Base-by-base conservation (phyloP, 1,140 invertebrate genomes). In the Agrypnia vestita region DNA sequence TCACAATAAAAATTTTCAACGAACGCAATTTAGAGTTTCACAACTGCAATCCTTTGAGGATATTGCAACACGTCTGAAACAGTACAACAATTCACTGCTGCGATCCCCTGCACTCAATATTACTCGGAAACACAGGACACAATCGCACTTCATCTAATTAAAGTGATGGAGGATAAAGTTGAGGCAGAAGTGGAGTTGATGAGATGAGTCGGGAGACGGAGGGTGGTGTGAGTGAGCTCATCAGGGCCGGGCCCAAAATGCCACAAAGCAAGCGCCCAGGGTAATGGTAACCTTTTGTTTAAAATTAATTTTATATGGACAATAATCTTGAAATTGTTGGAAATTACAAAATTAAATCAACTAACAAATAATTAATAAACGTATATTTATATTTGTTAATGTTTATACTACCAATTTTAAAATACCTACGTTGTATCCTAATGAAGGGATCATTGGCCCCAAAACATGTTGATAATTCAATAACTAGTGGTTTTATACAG, bases 121-220 rank as follows among this genome's bases (percentile, higher is more conserved):
- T 59, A 6, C 35, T 64, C 61, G 9, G 25, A 25, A 55, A 55
- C 51, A 55, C 47, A 7, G n/a, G 15, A 55, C 46, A 53, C 69
- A 51, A 75, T 61, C 15, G 12, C 73, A 17, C 73, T 56, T 59
- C 73, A 75, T 75, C 73, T 35, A 75, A 75, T 75, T 75, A 59
- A 75, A 59, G 12, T 75, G 73, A 75, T 75, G 73, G 10, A 6
- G 64, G 55, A 47, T 75, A 61, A 75, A 61, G 73, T 75, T 59
- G 44, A 44, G n/a, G 49, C 3, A 15, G 49, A 13, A 15, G n/a
- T 12, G n/a, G 49, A 51, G 64, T 46, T 69, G 44, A 64, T 49
- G 64, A 69, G 64, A 69, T 69, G 44, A 69, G 64, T 49, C 46
- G 64, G 13, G n/a, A 69, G 15, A 8, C 3, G 43, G 43, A 8